These are phyloP conservation scores for Daktulosphaira vitifoliae DNA, from an alignment of 1,140 invertebrate species.

Conservation along the genomic window DNA sequence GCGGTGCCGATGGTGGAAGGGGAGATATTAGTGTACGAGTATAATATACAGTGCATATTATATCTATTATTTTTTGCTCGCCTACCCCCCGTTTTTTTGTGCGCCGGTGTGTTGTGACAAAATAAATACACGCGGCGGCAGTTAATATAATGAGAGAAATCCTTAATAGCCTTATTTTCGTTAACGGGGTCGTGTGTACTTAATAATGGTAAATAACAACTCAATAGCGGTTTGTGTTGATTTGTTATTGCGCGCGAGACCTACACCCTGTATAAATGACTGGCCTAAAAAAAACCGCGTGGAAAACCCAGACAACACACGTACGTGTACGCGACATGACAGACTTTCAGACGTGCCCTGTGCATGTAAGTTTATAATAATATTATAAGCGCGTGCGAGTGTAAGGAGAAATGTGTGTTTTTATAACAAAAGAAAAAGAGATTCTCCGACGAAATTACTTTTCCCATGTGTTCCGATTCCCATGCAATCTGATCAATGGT, in stretches of 20 bases:
- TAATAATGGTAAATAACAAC: no score
- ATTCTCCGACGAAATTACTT: slow-evolving; percentile 25
- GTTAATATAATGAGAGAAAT: neutral
- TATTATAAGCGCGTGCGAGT: no score
- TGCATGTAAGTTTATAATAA: no score
- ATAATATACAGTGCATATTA: neutral
- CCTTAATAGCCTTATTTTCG: slow-evolving; percentile 27
- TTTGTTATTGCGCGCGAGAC: slow-evolving; percentile 24
- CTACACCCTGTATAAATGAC: slow-evolving; percentile 6
- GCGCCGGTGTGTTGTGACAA: slow-evolving; percentile 19
- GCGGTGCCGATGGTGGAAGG: no score
- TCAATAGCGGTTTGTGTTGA: slow-evolving; percentile 1
- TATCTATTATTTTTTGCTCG: neutral
- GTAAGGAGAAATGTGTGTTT: no score
- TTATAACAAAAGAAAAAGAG: neutral
- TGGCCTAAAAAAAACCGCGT: neutral
- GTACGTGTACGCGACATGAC: no score
- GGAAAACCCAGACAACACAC: neutral
- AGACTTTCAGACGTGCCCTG: no score
- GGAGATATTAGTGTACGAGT: no score
- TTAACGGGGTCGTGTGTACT: slow-evolving; percentile 7
- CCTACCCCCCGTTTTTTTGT: neutral
- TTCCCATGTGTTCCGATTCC: slow-evolving; percentile 25
- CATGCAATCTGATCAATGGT: slow-evolving; percentile 10
- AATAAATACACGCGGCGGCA: slow-evolving; percentile 20